Evolutionary conservation across 2,797 vertebrate genomes (phyloP).

Genomic region (Anas capensis): DNA sequence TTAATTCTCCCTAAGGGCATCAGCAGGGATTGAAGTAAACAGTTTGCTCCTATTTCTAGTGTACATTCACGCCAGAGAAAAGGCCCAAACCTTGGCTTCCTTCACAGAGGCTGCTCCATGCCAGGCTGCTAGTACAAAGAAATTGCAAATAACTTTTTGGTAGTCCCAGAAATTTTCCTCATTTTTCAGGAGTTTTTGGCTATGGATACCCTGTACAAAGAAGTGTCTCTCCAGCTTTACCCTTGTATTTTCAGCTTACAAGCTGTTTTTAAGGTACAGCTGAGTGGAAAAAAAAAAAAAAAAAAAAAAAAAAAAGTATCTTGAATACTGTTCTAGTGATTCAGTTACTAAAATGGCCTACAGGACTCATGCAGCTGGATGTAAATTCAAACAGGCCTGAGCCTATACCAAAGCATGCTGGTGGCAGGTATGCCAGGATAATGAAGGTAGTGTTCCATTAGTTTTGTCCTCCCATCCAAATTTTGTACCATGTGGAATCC

Average conservation of each 20-base stretch:
- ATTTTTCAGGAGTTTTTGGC: not conserved
- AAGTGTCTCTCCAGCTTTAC: not conserved
- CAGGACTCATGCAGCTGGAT: not conserved
- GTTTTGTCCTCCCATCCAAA: not conserved
- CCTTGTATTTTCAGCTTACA: fast-evolving
- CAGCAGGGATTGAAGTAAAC: conserved; percentile 9
- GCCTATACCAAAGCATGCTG: not conserved
- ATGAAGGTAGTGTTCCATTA: not conserved
- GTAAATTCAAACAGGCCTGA: not conserved
- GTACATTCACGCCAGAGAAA: not conserved
- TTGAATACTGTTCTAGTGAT: not conserved
- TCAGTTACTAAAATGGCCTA: not conserved
- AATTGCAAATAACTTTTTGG: not conserved
- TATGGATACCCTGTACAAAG: not conserved
- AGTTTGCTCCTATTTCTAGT: not conserved
- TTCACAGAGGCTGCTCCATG: not conserved
- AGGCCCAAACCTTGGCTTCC: not conserved
- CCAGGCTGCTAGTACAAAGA: conserved; percentile 9
- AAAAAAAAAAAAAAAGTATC: not conserved
- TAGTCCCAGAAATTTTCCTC: not conserved
- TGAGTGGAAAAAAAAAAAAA: not conserved
- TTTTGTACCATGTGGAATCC: not conserved
- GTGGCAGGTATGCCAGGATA: not conserved
- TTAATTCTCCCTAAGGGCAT: conserved; percentile 3
- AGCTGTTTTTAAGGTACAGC: not conserved